A percentile compares a stretch with the other conserved stretches of the same genome.
phyloP scores from a whole-genome alignment of 2,888 invertebrate genomes.

The Lepetodrilus schrolli region DNA sequence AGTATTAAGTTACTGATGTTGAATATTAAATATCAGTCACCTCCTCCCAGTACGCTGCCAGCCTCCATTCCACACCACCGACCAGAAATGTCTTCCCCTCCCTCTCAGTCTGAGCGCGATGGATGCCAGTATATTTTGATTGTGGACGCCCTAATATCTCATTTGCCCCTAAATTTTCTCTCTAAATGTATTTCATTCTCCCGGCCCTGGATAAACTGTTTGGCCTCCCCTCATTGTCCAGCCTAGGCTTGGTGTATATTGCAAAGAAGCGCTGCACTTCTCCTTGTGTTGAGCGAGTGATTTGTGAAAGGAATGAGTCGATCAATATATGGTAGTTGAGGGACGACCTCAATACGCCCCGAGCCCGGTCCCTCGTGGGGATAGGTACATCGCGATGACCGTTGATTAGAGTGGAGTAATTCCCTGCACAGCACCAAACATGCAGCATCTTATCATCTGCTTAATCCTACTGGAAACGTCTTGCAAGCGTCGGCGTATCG shows the following conservation, averaged over 20 bases:
- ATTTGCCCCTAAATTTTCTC: conserved; percentile 10
- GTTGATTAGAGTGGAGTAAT: conserved; percentile 3
- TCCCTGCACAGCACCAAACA: no score
- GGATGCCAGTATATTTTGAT: not conserved
- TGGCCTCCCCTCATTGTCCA: not conserved
- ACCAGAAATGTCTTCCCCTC: no score
- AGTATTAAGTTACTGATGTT: no score
- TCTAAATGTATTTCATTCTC: not conserved
- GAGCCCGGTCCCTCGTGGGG: not conserved
- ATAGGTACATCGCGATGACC: not conserved
- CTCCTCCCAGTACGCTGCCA: no score
- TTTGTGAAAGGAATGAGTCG: not conserved
- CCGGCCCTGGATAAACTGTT: not conserved
- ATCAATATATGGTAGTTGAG: conserved; percentile 4
- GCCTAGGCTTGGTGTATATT: not conserved
- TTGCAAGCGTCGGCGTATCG: no score
- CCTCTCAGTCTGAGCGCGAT: no score
- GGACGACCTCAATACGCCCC: not conserved
- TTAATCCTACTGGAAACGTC: no score
- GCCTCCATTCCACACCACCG: no score
- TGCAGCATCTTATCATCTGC: no score
- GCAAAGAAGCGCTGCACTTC: not conserved
- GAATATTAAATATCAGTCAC: no score
- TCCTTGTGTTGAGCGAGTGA: not conserved
- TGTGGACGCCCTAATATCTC: not conserved